These are phyloP conservation scores for Onychostruthus taczanowskii DNA, from an alignment of 2,113 vertebrate species.

Conservation along the genomic window DNA sequence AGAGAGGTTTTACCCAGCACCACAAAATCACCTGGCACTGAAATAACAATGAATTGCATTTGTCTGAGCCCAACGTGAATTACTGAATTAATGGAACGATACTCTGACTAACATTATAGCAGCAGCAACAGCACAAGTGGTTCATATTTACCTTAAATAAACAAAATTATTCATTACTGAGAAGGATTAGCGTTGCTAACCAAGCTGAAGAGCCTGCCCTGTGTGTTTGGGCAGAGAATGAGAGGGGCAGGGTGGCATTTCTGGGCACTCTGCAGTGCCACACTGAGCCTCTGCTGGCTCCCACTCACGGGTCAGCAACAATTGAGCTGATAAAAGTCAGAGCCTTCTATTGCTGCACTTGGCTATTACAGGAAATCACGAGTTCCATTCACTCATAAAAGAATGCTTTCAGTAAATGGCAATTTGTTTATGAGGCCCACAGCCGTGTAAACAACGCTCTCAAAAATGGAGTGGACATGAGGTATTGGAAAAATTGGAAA, in stretches of 20 bases:
- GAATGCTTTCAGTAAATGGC: not conserved
- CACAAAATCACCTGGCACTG: not conserved
- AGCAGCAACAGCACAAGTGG: not conserved
- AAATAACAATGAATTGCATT: not conserved
- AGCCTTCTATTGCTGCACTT: not conserved
- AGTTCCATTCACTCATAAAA: slow-evolving; percentile 36
- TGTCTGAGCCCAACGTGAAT: not conserved
- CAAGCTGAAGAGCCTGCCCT: not conserved
- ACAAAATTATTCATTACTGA: not conserved
- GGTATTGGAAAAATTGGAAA: not conserved
- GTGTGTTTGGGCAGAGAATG: not conserved
- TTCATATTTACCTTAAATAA: not conserved
- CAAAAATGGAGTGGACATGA: not conserved
- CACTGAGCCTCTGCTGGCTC: not conserved
- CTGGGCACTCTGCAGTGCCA: not conserved
- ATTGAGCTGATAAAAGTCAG: not conserved
- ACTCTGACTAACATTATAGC: not conserved
- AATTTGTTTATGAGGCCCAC: slow-evolving; percentile 1
- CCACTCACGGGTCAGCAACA: accelerated
- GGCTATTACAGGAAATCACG: not conserved
- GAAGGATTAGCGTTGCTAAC: not conserved
- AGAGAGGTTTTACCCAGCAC: not conserved
- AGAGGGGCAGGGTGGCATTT: not conserved
- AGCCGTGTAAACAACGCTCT: not conserved
- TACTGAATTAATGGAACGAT: not conserved